Percentiles rank a stretch among this genome's conserved stretches.
phyloP scores from a whole-genome alignment of 2,888 invertebrate genomes.

The Agapostemon virescens region DNA sequence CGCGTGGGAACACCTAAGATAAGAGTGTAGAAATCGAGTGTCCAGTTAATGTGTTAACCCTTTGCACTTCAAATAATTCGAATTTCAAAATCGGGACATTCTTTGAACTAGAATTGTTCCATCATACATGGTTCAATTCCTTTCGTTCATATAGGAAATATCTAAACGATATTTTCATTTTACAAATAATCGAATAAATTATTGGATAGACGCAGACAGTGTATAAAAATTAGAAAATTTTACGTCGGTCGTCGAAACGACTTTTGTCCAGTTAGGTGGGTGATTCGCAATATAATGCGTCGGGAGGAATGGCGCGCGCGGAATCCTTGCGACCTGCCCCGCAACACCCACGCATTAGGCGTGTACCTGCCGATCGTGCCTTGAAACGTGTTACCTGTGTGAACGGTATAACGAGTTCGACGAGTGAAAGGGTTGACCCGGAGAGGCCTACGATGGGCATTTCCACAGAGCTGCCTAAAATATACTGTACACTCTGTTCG shows the following conservation, averaged over 20 bases:
- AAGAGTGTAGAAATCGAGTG: background rate
- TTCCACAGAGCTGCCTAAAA: background rate
- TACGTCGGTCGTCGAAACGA: background rate
- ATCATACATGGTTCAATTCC: no score
- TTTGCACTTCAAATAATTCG: no score
- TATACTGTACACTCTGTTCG: background rate
- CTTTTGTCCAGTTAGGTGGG: background rate
- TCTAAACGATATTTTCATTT: background rate
- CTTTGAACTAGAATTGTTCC: no score
- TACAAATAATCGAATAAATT: background rate
- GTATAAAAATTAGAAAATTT: no score
- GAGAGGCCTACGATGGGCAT: conserved; percentile 33
- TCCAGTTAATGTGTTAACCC: background rate
- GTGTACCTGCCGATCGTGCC: conserved; percentile 45
- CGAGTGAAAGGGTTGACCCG: conserved; percentile 61
- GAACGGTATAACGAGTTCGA: conserved; percentile 56
- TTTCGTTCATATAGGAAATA: no score
- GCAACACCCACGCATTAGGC: conserved; percentile 59
- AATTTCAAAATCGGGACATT: no score
- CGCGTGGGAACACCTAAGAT: no score
- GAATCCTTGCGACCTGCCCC: conserved; percentile 53
- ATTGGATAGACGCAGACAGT: background rate
- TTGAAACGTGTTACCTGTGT: conserved; percentile 55
- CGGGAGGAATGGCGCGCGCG: conserved; percentile 43
- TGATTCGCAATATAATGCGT: conserved; percentile 27